Conservation (phyloP, 2,888 invertebrate species). For the Thymelicus sylvestris region DNA sequence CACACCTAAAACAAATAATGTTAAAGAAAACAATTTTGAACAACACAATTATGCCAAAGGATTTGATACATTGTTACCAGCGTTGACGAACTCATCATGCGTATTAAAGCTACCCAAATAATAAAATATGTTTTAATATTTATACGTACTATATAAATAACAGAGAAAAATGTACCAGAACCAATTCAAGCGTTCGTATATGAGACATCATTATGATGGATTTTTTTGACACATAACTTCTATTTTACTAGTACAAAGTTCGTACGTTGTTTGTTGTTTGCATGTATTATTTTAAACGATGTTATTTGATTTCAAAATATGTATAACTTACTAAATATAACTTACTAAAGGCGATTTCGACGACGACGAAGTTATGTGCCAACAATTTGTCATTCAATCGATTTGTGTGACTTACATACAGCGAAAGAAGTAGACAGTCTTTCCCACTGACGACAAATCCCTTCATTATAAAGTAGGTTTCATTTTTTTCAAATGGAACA, state of each 20-base stretch:
- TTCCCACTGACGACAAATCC: no score
- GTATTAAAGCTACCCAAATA: slow-evolving; percentile 17
- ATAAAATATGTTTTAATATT: slow-evolving; percentile 2
- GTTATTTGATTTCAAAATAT: no score
- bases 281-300: no score
- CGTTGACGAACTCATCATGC: slow-evolving; percentile 23
- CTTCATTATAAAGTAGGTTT: no score
- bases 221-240: slow-evolving; percentile 14
- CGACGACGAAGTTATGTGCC: not conserved
- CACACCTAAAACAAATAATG: slow-evolving; percentile 64
- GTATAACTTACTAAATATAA: no score
- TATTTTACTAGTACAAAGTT: not conserved
- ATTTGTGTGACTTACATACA: no score
- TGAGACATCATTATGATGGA: not conserved
- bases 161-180: slow-evolving; percentile 77
- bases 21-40: slow-evolving; percentile 61
- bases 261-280: no score
- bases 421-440: no score
- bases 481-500: no score
- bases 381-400: not conserved
- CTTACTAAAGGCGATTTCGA: no score
- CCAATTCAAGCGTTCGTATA: slow-evolving; percentile 59
- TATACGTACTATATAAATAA: slow-evolving; percentile 41
- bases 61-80: not conserved
- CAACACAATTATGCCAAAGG: slow-evolving; percentile 36